Evolutionary conservation across 2,797 vertebrate species (phyloP).

Genomic region (Myotis planiceps): DNA sequence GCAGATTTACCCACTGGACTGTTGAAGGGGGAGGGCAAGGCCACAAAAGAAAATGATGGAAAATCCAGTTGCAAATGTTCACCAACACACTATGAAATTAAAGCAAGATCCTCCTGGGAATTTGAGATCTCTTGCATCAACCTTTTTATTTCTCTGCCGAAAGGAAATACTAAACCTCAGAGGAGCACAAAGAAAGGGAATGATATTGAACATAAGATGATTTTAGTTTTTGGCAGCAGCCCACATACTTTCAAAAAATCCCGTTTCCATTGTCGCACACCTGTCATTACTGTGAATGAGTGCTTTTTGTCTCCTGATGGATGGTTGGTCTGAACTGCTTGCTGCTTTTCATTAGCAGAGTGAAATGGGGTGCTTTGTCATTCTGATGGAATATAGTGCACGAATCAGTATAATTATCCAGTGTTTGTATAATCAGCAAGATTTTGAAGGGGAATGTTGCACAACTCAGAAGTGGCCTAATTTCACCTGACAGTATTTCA

Average conservation of each 20-base stretch:
- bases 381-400: constrained; percentile 73
- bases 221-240: constrained; percentile 31
- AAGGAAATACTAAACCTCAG: constrained; percentile 54
- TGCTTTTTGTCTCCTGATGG: constrained; percentile 45
- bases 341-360: constrained; percentile 53
- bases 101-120: constrained; percentile 32
- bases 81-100: not conserved
- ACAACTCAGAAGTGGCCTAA: constrained; percentile 71
- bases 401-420: constrained; percentile 75
- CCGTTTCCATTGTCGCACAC: constrained; percentile 17
- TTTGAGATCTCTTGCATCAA: not conserved
- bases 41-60: constrained; percentile 12
- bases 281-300: constrained; percentile 50
- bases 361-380: constrained; percentile 76
- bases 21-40: not conserved
- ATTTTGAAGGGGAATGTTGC: constrained; percentile 70
- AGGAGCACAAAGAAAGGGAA: constrained; percentile 31
- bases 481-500: constrained; percentile 75
- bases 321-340: constrained; percentile 75
- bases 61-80: not conserved
- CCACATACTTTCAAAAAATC: not conserved
- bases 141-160: constrained; percentile 44
- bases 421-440: constrained; percentile 72
- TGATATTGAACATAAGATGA: constrained; percentile 51
- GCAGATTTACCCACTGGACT: not conserved